Percentiles rank a stretch among this genome's conserved stretches.
These are phyloP conservation scores for Otis tarda DNA, from an alignment of 2,113 vertebrate species.

Conservation along the genomic window DNA sequence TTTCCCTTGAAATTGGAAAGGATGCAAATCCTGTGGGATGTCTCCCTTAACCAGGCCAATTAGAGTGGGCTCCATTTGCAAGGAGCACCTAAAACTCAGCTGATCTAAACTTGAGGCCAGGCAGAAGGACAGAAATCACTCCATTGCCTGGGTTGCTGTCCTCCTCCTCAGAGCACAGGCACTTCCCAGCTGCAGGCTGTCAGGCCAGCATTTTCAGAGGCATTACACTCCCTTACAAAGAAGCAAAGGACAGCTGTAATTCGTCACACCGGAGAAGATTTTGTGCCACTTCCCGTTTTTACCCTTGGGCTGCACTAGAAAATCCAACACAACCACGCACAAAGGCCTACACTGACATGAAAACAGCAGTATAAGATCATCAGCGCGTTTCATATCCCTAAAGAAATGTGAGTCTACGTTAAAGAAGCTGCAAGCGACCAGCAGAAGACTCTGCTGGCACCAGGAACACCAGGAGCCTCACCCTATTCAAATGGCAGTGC, in stretches of 20 bases:
- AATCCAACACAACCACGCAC: not conserved
- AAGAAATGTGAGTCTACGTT: not conserved
- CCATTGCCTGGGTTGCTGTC: not conserved
- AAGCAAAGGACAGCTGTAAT: not conserved
- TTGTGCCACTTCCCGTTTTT: not conserved
- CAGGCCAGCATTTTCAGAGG: not conserved
- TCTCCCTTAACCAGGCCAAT: not conserved
- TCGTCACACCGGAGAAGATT: not conserved
- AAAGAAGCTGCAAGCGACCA: not conserved
- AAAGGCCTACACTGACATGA: not conserved
- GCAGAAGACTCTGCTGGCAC: not conserved
- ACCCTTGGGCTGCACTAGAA: not conserved
- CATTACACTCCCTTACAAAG: not conserved
- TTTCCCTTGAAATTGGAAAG: not conserved
- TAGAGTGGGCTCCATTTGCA: not conserved
- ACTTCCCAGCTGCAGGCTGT: not conserved
- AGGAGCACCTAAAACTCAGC: not conserved
- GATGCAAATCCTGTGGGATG: not conserved
- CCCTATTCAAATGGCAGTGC: constrained; percentile 97
- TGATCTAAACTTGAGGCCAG: not conserved
- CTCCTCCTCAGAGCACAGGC: not conserved
- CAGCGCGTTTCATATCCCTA: not conserved
- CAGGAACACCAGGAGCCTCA: constrained; percentile 36
- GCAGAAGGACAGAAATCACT: not conserved
- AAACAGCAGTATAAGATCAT: not conserved